Conservation (phyloP, 2,888 invertebrate species). For the Harpalus rufipes region DNA sequence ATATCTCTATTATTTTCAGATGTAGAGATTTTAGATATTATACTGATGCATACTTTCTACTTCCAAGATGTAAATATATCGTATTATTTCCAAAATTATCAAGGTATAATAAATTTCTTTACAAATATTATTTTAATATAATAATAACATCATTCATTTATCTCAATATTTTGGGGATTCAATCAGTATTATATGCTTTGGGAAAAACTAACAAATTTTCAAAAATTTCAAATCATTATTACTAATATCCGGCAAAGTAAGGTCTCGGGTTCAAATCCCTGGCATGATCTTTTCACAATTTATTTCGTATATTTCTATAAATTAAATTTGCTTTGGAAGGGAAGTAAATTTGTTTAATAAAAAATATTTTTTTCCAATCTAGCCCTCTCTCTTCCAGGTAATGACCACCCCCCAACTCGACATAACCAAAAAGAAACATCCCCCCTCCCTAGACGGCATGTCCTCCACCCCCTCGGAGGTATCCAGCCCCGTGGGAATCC, state of each 20-base stretch:
- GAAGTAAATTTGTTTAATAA: no score
- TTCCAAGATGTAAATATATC: background rate
- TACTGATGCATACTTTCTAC: background rate
- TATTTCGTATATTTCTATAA: no score
- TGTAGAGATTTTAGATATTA: background rate
- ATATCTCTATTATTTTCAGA: constrained; percentile 5
- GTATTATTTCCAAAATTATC: background rate
- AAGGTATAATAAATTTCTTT: background rate
- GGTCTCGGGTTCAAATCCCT: no score
- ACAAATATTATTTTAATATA: background rate
- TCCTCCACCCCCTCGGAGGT: constrained; percentile 81
- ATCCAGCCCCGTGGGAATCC: constrained; percentile 81
- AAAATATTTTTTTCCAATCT: no score
- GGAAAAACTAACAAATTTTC: no score
- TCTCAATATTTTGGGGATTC: background rate
- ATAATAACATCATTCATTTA: background rate
- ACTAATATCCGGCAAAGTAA: no score
- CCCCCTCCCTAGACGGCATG: constrained; percentile 78
- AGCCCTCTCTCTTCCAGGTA: constrained; percentile 56
- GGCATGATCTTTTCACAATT: no score
- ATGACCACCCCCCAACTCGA: constrained; percentile 67
- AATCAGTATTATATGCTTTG: background rate
- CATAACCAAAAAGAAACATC: constrained; percentile 72
- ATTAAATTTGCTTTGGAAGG: no score
- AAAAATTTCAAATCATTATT: no score